Evolutionary conservation across 2,797 vertebrate genomes (phyloP), one percentile per base, ranked within the genome.

Genomic region (Syndactyla subalaris): DNA sequence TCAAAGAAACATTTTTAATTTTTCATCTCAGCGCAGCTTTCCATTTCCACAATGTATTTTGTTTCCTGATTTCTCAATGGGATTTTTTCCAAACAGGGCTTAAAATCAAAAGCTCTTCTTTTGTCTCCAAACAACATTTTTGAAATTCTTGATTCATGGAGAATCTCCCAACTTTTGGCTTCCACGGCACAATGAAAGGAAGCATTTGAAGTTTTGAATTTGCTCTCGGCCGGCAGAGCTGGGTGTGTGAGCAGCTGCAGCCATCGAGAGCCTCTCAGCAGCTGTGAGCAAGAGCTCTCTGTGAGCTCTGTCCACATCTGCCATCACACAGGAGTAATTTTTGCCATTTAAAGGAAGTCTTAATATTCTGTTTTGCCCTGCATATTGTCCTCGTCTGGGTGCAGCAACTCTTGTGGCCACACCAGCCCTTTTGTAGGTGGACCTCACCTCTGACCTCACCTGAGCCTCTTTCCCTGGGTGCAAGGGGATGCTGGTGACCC

Each of bases 201-300:
- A 90, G 30, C n/a, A 23, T 86, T 84, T 78, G 58, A 68, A 39
- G 66, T 17, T 93, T 84, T 66, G 80, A 78, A 74, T 48, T 61
- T 75, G 83, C 82, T 4, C 5, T 30, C 0, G 3, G 80, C 52
- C 10, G 0, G 41, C 67, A 30, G 59, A 76, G 46, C 39, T 7
- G 34, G 57, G 46, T 88, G 79, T 4, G 3, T 27, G 87, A 92
- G 94, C 87, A 93, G 88, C 92, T 97, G 91, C 85, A 74, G 68
- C 75, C 6, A 26, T 22, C 1, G 5, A 91, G 65, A 91, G 46
- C 38, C 75, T 85, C 82, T 32, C 79, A 81, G 83, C 88, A 95
- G 93, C 93, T 95, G 95, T 51, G 72, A 85, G 88, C 66, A 75
- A 41, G 21, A 81, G 63, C 80, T 81, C 13, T 7, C 68, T 72